These are phyloP conservation scores for Eudyptes chrysolophus DNA, from an alignment of 2,113 vertebrate species.

Conservation along the genomic window DNA sequence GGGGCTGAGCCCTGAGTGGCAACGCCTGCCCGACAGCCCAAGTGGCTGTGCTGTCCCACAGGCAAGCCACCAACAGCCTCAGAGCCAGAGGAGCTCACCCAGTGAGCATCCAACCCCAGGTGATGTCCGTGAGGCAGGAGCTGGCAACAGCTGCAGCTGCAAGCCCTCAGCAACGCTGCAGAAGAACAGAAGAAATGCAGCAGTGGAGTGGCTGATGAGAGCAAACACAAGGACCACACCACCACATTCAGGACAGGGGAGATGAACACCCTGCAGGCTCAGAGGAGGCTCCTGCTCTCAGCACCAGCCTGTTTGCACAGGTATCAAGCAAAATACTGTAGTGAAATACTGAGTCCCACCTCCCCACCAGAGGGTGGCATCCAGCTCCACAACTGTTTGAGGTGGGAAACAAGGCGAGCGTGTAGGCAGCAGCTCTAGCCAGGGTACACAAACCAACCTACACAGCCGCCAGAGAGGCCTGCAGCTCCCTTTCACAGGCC, in stretches of 20 bases:
- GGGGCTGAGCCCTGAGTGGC: neutral
- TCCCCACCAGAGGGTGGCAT: neutral
- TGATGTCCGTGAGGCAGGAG: neutral
- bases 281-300: neutral
- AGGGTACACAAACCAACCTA: neutral
- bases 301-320: neutral
- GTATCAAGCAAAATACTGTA: neutral
- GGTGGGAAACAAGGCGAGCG: neutral
- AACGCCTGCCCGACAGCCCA: neutral
- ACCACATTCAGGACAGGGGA: neutral
- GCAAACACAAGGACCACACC: neutral
- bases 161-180: neutral
- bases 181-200: neutral
- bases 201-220: neutral
- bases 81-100: neutral
- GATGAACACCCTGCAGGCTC: neutral
- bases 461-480: neutral
- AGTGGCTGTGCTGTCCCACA: neutral
- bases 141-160: neutral
- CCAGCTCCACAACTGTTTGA: neutral
- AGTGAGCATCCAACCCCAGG: neutral
- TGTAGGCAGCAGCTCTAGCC: neutral
- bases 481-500: slow-evolving; percentile 32
- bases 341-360: slow-evolving; percentile 8
- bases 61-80: neutral